Conservation (phyloP, 23 tunicate genomes). For the Trididemnum nubilum region DNA sequence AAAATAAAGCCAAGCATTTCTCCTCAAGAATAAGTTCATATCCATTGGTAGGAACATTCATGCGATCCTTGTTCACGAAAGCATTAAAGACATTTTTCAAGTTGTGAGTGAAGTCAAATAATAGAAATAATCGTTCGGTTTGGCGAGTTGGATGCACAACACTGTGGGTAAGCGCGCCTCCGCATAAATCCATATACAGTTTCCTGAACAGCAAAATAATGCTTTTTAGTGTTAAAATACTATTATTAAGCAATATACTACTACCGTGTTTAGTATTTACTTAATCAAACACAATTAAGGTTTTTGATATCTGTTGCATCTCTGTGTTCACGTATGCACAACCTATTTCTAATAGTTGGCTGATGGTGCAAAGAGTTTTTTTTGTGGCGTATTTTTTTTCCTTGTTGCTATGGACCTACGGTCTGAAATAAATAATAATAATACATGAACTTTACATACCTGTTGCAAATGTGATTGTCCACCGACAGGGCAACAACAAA, state of each 20-base stretch:
- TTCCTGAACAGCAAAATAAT: neutral
- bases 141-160: neutral
- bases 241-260: too few species aligned
- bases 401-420: too few species aligned
- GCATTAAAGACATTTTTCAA: constrained; percentile 10
- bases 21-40: neutral
- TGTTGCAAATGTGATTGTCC: neutral
- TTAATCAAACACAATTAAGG: too few species aligned
- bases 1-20: too few species aligned
- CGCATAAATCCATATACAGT: neutral
- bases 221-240: too few species aligned
- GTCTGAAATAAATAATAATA: too few species aligned
- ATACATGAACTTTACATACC: neutral
- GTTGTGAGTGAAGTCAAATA: neutral
- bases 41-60: neutral
- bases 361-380: too few species aligned
- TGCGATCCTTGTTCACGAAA: neutral
- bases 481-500: neutral
- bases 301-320: too few species aligned
- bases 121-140: neutral
- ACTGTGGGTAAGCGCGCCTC: neutral
- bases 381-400: too few species aligned
- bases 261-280: too few species aligned
- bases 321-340: too few species aligned
- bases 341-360: neutral